Base-by-base conservation (phyloP, 1,140 invertebrate genomes). In the Drosophila navojoa region DNA sequence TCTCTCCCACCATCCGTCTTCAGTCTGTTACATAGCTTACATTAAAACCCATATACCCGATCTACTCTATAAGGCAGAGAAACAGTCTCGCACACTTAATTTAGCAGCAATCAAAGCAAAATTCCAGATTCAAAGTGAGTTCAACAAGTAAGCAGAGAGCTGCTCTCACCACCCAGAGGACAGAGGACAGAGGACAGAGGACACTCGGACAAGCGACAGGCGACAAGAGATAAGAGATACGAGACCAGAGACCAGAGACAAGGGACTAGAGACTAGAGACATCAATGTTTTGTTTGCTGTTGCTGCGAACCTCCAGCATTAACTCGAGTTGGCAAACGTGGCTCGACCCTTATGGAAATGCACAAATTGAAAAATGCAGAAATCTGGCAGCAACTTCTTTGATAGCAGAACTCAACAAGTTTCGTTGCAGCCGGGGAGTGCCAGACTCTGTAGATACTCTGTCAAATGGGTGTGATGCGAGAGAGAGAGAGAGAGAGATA, bases 291-390 rank as follows among this genome's bases (percentile, higher is more conserved):
- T 22, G 11, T n/a, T 60, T 60, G 32, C 35, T 19, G 19, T 62
- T 62, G 70, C 57, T 89, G 77, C 82, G 79, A 79, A 87, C 74
- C 86, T n/a, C n/a, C 86, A 50, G 81, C 81, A 76, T 64, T 64
- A 78, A 79, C 69, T 76, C 76, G 58, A 77, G 69, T 71, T 82
- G 69, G 71, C 76, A 68, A 68, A 32, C 32, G 16, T 1, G 6
- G 4, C 16, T 32, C 49, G 71, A 47, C 25, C 25, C 55, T 76
- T 64, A 69, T 70, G 73, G 74, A 72, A 53, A 66, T 40, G 79
- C 79, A 78, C 82, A 90, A 82, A 90, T 90, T 90, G 77, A 80
- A 90, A 90, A 80, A 77, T 49, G 69, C 75, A 84, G 74, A 69
- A 69, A 69, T 64, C 57, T 25, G 42, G 58, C 52, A 38, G 11